These are phyloP conservation scores for Rhadinocentrus ornatus DNA, from an alignment of 2,797 vertebrate species.

Conservation along the genomic window DNA sequence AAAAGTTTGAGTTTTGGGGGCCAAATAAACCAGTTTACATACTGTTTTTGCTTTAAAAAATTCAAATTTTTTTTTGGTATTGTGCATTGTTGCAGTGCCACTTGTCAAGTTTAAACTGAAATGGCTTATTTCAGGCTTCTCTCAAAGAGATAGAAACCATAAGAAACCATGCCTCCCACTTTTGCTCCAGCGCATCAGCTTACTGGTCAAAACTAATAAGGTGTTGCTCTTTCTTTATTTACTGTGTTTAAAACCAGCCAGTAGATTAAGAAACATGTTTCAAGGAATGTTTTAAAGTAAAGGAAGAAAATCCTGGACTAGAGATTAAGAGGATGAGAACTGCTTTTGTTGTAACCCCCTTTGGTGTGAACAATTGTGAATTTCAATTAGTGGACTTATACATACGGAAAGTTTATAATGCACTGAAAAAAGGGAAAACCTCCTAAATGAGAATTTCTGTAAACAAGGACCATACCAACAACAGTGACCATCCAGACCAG, in stretches of 20 bases:
- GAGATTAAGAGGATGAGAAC: neutral
- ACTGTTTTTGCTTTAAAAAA: neutral
- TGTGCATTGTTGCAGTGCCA: neutral
- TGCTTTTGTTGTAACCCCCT: neutral
- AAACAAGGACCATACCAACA: constrained; percentile 83
- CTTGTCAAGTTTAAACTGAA: neutral
- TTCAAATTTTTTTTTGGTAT: neutral
- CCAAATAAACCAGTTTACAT: neutral
- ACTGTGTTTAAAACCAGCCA: no score
- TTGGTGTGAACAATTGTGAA: neutral
- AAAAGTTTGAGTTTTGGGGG: neutral
- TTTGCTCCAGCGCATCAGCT: no score
- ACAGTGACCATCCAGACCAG: constrained; percentile 98
- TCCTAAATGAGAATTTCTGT: neutral
- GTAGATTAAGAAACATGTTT: no score
- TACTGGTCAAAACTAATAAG: no score
- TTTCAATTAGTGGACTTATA: neutral
- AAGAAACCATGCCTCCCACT: neutral
- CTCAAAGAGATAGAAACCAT: no score
- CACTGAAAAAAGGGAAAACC: neutral
- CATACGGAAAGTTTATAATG: neutral
- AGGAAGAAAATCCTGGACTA: neutral
- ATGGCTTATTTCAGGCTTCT: neutral
- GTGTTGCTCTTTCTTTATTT: no score
- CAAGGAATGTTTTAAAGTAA: neutral